These are phyloP conservation scores for Rhinophrynus dorsalis DNA, from an alignment of 2,797 vertebrate species.

Conservation along the genomic window DNA sequence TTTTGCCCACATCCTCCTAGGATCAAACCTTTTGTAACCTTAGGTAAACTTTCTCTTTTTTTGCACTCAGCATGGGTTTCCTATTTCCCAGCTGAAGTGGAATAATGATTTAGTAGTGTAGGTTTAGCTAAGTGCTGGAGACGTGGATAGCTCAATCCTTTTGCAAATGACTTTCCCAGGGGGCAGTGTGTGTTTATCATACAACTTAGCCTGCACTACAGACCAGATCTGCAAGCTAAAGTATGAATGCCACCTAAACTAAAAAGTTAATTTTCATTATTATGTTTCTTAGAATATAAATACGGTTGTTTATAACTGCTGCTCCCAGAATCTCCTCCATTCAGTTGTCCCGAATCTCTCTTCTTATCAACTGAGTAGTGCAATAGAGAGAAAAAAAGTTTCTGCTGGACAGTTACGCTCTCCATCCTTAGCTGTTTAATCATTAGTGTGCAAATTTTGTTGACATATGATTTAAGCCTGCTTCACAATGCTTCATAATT, in stretches of 20 bases:
- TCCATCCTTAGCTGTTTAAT: too few relatives aligned
- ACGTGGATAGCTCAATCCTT: conserved; percentile 9
- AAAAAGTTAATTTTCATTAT: background rate
- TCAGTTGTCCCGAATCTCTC: too few relatives aligned
- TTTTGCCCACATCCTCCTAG: background rate
- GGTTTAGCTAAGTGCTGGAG: conserved; percentile 4
- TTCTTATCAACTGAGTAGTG: too few relatives aligned
- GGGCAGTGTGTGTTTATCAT: conserved; percentile 2
- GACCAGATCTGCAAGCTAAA: background rate
- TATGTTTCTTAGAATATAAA: background rate
- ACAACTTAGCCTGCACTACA: conserved; percentile 1
- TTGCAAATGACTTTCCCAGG: conserved; percentile 24
- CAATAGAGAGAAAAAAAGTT: too few relatives aligned
- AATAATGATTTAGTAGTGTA: background rate
- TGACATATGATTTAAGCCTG: too few relatives aligned
- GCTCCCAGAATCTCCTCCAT: too few relatives aligned
- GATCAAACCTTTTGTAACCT: conserved; percentile 6
- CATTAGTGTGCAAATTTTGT: too few relatives aligned
- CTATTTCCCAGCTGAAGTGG: background rate
- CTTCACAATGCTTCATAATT: too few relatives aligned
- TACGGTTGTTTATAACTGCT: too few relatives aligned
- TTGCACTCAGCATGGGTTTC: background rate
- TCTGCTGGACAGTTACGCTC: too few relatives aligned
- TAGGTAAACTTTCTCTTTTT: background rate
- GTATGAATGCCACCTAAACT: background rate